phyloP scores from a whole-genome alignment of 2,888 invertebrate species.

The Drosophila prostipennis region DNA sequence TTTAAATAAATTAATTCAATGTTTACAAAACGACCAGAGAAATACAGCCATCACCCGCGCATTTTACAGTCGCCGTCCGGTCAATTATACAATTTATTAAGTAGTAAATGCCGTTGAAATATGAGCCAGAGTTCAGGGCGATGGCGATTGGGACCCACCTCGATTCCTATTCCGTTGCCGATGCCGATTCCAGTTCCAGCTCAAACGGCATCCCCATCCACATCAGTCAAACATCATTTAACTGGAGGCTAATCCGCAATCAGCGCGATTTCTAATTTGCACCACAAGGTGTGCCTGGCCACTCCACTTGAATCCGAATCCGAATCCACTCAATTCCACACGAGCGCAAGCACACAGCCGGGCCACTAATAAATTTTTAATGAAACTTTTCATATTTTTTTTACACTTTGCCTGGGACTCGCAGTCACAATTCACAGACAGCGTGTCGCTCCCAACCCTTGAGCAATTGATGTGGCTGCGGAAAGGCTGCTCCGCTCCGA shows the following conservation, averaged over 20 bases:
- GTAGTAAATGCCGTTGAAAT: slow-evolving; percentile 41
- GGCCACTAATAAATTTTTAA: slow-evolving; percentile 69
- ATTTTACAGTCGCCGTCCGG: background rate
- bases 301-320: slow-evolving; percentile 25
- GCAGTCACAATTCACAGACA: slow-evolving; percentile 64
- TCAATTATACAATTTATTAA: slow-evolving; percentile 29
- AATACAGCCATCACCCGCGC: background rate
- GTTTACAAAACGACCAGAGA: background rate
- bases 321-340: slow-evolving; percentile 42
- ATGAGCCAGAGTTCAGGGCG: slow-evolving; percentile 47
- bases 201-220: slow-evolving; percentile 23
- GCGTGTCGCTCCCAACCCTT: slow-evolving; percentile 79
- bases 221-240: slow-evolving; percentile 66
- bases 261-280: slow-evolving; percentile 75
- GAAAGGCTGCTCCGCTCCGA: background rate
- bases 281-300: slow-evolving; percentile 66
- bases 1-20: background rate
- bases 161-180: background rate
- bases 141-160: slow-evolving; percentile 25
- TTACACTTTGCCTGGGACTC: slow-evolving; percentile 65
- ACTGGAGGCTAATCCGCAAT: slow-evolving; percentile 74
- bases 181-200: slow-evolving; percentile 5
- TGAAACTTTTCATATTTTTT: slow-evolving; percentile 54
- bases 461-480: slow-evolving; percentile 45
- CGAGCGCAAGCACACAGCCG: slow-evolving; percentile 29